Evolutionary conservation across 2,113 vertebrate genomes (phyloP), one percentile per base, ranked within the genome.

Genomic region (Aphyosemion australe): DNA sequence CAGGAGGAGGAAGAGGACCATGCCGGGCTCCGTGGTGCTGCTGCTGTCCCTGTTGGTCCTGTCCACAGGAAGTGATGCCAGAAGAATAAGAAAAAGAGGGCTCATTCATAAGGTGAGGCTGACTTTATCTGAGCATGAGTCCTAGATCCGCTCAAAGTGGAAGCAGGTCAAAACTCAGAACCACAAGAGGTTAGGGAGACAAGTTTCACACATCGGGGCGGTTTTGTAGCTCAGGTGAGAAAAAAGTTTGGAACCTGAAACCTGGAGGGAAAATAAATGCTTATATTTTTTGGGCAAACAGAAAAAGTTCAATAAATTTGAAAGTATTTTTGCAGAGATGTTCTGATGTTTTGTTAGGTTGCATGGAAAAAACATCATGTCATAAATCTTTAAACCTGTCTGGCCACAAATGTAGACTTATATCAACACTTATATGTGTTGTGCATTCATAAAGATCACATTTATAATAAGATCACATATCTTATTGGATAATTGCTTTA

Each of bases 31-130:
- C 26, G 58, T 76, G 43, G 14, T 84, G 78, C 43, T 88, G 77
- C 65, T 90, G 66, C 59, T 91, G 67, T 86, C 84, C 83, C 83
- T 90, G 77, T 75, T 91, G 87, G 72, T 88, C 34, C 80, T 92
- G 58, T 69, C 82, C 72, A 72, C 84, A 70, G 90, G 89, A 85
- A 90, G 83, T 81, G 76, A 84, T 78, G 75, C 74, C 74, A 88
- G 78, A 41, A 78, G 76, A 75, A 87, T 92, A 76, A 85, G 87
- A 81, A 94, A 89, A 74, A 91, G 90, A 77, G 90, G 84, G 76
- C 89, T 93, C 63, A 90, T 82, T 75, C 93, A 92, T 19, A 93
- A 94, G 91, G 92, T 93, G 78, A 78, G 89, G 50, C 68, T 70
- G 37, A 62, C 45, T 47, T 43, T 42, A 4, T 37, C 18, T 12